Percentiles rank a stretch among this genome's conserved stretches.
These are phyloP conservation scores for Eulemur albifrons DNA, from an alignment of 2,797 vertebrate genomes.

Conservation along the genomic window DNA sequence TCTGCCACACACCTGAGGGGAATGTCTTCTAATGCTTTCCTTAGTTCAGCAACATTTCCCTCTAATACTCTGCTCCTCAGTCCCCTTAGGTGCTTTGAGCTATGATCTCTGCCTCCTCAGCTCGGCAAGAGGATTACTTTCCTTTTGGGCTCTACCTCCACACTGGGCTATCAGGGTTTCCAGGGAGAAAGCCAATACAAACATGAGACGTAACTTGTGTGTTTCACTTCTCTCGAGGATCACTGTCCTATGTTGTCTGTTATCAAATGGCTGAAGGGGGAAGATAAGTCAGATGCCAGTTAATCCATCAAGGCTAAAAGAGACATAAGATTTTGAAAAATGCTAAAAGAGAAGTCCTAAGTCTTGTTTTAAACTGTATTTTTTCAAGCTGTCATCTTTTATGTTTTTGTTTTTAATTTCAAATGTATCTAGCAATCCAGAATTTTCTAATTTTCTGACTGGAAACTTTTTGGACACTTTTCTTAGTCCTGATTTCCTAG, in stretches of 20 bases:
- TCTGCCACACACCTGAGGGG: neutral
- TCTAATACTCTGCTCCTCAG: neutral
- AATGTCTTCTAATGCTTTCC: neutral
- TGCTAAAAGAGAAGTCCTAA: neutral
- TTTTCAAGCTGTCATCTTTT: neutral
- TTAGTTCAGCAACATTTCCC: neutral
- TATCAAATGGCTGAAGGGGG: neutral
- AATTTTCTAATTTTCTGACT: neutral
- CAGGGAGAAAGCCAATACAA: neutral
- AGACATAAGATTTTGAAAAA: neutral
- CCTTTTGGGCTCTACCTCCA: neutral
- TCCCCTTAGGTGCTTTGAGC: neutral
- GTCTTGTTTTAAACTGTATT: neutral
- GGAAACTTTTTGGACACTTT: neutral
- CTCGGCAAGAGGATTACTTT: neutral
- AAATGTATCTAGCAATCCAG: neutral
- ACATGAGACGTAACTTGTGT: neutral
- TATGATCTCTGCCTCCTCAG: neutral
- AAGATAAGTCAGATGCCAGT: neutral
- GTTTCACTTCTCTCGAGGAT: neutral
- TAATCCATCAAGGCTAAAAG: neutral
- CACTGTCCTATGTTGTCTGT: neutral
- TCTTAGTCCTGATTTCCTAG: neutral
- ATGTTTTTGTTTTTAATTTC: neutral
- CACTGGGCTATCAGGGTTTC: neutral